Percentiles rank a stretch among this genome's conserved stretches.
These are phyloP conservation scores for Gallinago nigripennis DNA, from an alignment of 2,797 vertebrate species.

Conservation along the genomic window DNA sequence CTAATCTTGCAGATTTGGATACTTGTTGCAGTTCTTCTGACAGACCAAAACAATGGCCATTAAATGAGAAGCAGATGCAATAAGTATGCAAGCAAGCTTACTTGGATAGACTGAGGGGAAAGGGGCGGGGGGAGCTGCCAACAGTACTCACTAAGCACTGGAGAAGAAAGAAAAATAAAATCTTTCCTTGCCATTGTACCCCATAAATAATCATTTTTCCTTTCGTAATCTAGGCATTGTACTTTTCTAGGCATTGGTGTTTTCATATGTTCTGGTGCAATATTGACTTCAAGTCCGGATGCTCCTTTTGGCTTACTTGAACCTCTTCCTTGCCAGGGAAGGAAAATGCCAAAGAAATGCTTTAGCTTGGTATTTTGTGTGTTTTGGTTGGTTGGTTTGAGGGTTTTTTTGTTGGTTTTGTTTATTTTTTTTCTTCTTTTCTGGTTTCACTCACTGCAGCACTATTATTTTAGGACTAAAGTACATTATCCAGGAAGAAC, in stretches of 20 bases:
- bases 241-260: conserved; percentile 35
- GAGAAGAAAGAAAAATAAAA: conserved; percentile 67
- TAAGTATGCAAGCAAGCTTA: conserved; percentile 61
- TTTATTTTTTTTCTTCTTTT: not conserved
- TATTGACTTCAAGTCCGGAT: conserved; percentile 65
- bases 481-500: not conserved
- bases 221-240: conserved; percentile 59
- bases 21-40: conserved; percentile 70
- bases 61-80: conserved; percentile 78
- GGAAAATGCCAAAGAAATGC: conserved; percentile 31
- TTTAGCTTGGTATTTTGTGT: not conserved
- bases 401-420: not conserved
- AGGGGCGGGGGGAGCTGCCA: conserved; percentile 53
- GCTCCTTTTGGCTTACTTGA: conserved; percentile 60
- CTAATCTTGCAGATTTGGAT: conserved; percentile 77
- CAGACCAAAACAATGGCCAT: conserved; percentile 79
- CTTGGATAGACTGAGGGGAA: conserved; percentile 34
- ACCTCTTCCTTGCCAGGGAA: conserved; percentile 50
- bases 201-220: conserved; percentile 69
- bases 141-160: conserved; percentile 64
- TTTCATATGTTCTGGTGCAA: conserved; percentile 62
- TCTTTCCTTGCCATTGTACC: conserved; percentile 61
- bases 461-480: not conserved
- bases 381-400: not conserved
- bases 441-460: not conserved